A percentile compares a stretch with the other conserved stretches of the same genome.
These are phyloP conservation scores for Bombus sylvicola DNA, from an alignment of 1,140 invertebrate genomes.

Conservation along the genomic window DNA sequence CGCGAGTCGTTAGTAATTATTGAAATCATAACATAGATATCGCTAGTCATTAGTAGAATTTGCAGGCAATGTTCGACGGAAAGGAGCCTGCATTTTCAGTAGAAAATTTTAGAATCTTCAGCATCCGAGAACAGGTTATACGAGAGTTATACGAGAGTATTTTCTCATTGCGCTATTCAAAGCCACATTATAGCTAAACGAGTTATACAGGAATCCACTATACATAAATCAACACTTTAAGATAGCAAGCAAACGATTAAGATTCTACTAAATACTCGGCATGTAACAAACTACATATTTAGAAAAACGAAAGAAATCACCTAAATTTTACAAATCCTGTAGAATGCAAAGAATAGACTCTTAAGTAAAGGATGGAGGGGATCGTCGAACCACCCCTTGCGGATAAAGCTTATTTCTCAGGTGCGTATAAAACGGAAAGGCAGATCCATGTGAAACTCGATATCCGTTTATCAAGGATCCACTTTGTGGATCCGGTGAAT, in stretches of 20 bases:
- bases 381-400: not conserved
- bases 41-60: no score
- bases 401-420: slow-evolving; percentile 27
- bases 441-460: slow-evolving; percentile 52
- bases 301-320: not conserved
- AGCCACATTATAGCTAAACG: not conserved
- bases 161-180: not conserved
- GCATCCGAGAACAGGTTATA: not conserved
- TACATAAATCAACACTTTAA: not conserved
- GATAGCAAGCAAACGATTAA: not conserved
- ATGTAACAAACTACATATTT: no score
- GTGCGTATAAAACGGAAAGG: not conserved
- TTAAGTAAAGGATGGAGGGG: slow-evolving; percentile 30
- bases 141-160: not conserved
- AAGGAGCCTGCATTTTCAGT: no score
- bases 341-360: not conserved
- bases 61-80: no score
- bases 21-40: no score
- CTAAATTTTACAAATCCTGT: slow-evolving; percentile 16
- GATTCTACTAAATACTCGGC: no score
- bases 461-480: slow-evolving; percentile 67
- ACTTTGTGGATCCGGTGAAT: slow-evolving; percentile 60
- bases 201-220: not conserved
- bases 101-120: no score
- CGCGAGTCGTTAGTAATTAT: no score